Evolutionary conservation across 2,888 invertebrate species (phyloP).

Genomic region (Electrophaes corylata): DNA sequence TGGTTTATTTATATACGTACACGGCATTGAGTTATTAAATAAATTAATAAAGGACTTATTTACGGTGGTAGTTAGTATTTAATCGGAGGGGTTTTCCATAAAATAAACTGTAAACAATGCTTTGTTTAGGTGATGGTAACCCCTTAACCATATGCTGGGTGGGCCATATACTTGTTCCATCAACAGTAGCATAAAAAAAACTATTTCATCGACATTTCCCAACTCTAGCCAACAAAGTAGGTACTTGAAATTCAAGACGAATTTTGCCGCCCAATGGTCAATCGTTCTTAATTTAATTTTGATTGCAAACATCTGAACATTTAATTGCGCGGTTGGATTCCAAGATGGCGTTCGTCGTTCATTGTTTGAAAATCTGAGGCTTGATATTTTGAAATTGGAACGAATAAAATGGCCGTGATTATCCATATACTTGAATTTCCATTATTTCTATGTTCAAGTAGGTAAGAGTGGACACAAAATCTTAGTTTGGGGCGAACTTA

Average conservation of each 20-base stretch:
- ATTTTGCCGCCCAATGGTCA: constrained; percentile 9
- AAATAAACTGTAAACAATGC: not conserved
- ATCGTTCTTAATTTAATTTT: constrained; percentile 19
- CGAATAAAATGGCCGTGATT: not conserved
- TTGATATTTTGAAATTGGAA: constrained; percentile 1
- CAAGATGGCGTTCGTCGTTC: constrained; percentile 14
- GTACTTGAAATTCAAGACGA: constrained; percentile 5
- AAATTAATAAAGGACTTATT: constrained; percentile 16
- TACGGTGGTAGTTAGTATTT: too few relatives aligned
- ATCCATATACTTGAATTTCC: too few relatives aligned
- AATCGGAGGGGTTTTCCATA: not conserved
- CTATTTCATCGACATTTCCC: constrained; percentile 12
- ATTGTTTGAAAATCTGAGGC: not conserved
- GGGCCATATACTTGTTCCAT: too few relatives aligned
- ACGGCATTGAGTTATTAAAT: constrained; percentile 4
- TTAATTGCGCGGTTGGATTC: constrained; percentile 8
- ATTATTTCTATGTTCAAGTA: too few relatives aligned
- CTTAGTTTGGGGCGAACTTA: too few relatives aligned
- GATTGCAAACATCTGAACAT: constrained; percentile 24
- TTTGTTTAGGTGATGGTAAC: too few relatives aligned
- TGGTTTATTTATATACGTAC: constrained; percentile 11
- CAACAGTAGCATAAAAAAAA: too few relatives aligned
- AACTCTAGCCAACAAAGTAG: constrained; percentile 5
- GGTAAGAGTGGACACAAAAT: too few relatives aligned
- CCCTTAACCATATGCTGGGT: too few relatives aligned